Evolutionary conservation across 2,113 vertebrate genomes (phyloP).

Genomic region (Anolis carolinensis): DNA sequence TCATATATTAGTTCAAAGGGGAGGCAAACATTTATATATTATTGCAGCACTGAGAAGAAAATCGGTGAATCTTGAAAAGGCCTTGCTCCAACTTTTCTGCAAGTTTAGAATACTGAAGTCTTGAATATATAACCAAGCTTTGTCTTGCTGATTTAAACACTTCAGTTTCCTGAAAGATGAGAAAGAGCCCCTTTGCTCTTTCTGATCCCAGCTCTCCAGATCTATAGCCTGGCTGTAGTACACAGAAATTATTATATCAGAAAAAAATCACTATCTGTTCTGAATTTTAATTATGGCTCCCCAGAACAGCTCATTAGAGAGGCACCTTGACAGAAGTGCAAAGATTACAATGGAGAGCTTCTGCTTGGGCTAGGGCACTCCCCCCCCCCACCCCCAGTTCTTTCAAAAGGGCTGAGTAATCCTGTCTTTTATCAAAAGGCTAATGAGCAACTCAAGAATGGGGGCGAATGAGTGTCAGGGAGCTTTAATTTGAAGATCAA

Average conservation of each 20-base stretch:
- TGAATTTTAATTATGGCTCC: background rate
- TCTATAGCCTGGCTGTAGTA: background rate
- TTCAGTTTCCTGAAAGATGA: background rate
- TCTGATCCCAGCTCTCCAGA: background rate
- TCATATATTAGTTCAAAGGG: background rate
- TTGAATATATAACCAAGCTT: background rate
- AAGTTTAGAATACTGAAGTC: background rate
- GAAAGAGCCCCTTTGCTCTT: background rate
- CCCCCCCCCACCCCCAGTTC: fast-evolving
- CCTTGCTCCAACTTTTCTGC: background rate
- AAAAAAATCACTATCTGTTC: constrained; percentile 3
- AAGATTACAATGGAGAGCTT: constrained; percentile 18
- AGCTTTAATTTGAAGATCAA: constrained; percentile 23
- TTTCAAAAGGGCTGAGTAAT: constrained; percentile 9
- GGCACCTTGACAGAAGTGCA: background rate
- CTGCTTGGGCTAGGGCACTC: background rate
- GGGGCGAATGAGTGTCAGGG: background rate
- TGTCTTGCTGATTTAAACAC: background rate
- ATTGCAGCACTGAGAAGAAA: background rate
- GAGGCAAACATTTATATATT: background rate
- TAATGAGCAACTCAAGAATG: background rate
- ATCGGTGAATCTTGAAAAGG: too few species aligned
- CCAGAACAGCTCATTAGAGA: background rate
- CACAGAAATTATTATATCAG: background rate
- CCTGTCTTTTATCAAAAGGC: fast-evolving